Percentiles rank a stretch among this genome's conserved stretches.
Conservation (phyloP, 1,140 invertebrate genomes). For the Linepithema humile region DNA sequence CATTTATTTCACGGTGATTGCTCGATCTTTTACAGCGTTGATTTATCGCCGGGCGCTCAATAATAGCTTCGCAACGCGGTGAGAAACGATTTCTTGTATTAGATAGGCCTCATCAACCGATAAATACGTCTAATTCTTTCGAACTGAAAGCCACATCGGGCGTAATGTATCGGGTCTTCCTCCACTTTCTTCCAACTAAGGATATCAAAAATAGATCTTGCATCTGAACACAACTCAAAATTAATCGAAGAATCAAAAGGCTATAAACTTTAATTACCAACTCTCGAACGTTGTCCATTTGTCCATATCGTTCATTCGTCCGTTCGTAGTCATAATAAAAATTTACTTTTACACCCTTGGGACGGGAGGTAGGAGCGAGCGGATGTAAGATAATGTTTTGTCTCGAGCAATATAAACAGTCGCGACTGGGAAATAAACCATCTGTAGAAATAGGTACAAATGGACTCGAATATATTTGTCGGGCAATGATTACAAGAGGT, state of each 20-base stretch:
- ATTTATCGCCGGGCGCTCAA: constrained; percentile 26
- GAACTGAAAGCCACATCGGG: not conserved
- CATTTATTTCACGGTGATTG: constrained; percentile 52
- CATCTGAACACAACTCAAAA: not conserved
- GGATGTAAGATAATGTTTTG: too few relatives aligned
- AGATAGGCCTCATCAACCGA: constrained; percentile 23
- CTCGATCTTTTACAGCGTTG: constrained; percentile 31
- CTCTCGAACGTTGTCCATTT: too few relatives aligned
- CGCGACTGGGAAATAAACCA: too few relatives aligned
- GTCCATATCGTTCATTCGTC: too few relatives aligned
- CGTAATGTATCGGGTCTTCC: not conserved
- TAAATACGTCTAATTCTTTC: constrained; percentile 15
- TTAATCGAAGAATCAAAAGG: not conserved
- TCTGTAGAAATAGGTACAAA: too few relatives aligned
- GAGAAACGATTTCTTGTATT: constrained; percentile 45
- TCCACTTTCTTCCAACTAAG: not conserved
- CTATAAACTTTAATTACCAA: too few relatives aligned
- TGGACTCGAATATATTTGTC: too few relatives aligned
- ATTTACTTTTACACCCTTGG: too few relatives aligned
- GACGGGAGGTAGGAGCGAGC: too few relatives aligned
- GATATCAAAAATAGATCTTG: constrained; percentile 11
- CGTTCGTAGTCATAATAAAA: too few relatives aligned
- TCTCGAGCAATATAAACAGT: too few relatives aligned
- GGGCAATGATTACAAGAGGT: too few relatives aligned
- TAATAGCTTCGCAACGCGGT: constrained; percentile 26